Percentiles rank a stretch among this genome's conserved stretches.
Evolutionary conservation across 37 sponge, comb jelly and placozoan species (phyloP).

Genomic region (Beroe forskalii): DNA sequence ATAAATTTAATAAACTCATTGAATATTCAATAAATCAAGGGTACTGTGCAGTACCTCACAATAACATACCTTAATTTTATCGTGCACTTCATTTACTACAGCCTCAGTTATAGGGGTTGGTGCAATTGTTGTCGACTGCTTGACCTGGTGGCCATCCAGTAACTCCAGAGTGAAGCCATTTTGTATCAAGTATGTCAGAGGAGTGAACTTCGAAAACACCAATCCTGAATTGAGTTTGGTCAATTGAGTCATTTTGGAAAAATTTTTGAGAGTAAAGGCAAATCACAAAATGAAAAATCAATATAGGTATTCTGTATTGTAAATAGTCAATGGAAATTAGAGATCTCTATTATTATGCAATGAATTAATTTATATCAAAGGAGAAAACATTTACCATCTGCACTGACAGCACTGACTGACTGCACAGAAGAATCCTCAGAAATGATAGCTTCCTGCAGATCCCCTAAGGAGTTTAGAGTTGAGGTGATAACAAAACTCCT

Average conservation of each 20-base stretch:
- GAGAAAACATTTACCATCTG: not conserved
- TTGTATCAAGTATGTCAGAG: constrained; percentile 3
- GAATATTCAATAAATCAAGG: too few species aligned
- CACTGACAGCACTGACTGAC: constrained; percentile 28
- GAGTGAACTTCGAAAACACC: constrained; percentile 40
- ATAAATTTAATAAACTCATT: too few species aligned
- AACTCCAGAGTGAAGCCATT: constrained; percentile 49
- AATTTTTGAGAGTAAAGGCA: not conserved
- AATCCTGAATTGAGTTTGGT: not conserved
- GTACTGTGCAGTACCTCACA: too few species aligned
- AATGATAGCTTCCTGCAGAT: constrained; percentile 42
- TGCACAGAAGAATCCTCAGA: constrained; percentile 49
- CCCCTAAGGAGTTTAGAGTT: not conserved
- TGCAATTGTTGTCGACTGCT: not conserved
- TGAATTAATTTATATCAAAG: not conserved
- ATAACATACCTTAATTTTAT: constrained; percentile 66
- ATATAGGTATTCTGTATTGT: too few species aligned
- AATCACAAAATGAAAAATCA: not conserved
- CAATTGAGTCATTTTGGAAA: too few species aligned
- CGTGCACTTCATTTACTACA: constrained; percentile 16
- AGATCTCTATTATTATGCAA: not conserved
- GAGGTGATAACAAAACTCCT: constrained; percentile 23
- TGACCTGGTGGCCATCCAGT: not conserved
- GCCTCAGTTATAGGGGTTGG: not conserved
- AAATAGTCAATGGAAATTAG: too few species aligned